Percentiles rank a stretch among this genome's conserved stretches.
Conservation (phyloP, 2,113 vertebrate species). For the Condylura cristata region DNA sequence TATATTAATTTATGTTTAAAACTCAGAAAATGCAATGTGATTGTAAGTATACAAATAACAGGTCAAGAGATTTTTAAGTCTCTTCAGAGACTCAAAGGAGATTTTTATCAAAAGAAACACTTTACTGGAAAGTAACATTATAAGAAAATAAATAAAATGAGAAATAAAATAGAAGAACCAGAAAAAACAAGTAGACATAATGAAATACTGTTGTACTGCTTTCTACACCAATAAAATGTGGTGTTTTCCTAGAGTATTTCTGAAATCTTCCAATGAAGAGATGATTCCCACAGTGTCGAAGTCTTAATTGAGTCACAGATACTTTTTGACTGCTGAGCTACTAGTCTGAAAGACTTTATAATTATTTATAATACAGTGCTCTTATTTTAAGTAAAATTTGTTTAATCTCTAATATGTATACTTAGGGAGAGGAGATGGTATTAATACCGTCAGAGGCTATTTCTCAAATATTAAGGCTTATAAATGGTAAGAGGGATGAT, state of each 20-base stretch:
- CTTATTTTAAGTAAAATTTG: slow-evolving; percentile 29
- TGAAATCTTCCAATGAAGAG: background rate
- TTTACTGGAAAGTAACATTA: background rate
- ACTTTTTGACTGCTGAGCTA: background rate
- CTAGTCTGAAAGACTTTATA: background rate
- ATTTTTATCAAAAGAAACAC: slow-evolving; percentile 14
- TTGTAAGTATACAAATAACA: background rate
- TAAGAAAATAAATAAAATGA: background rate
- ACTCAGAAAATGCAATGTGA: background rate
- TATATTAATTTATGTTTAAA: background rate
- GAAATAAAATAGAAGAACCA: background rate
- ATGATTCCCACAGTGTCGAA: background rate
- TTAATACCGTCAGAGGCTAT: background rate
- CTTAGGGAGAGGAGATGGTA: background rate
- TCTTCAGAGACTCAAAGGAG: background rate
- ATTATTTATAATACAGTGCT: background rate
- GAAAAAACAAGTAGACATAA: background rate
- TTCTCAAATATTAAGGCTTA: background rate
- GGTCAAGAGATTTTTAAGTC: background rate
- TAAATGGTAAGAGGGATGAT: background rate
- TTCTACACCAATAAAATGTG: background rate
- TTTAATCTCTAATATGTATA: slow-evolving; percentile 28
- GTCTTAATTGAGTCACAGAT: background rate
- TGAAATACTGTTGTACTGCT: background rate
- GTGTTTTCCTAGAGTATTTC: background rate